Base-by-base conservation (phyloP, 1,140 invertebrate genomes). In the Charaxes varanes region DNA sequence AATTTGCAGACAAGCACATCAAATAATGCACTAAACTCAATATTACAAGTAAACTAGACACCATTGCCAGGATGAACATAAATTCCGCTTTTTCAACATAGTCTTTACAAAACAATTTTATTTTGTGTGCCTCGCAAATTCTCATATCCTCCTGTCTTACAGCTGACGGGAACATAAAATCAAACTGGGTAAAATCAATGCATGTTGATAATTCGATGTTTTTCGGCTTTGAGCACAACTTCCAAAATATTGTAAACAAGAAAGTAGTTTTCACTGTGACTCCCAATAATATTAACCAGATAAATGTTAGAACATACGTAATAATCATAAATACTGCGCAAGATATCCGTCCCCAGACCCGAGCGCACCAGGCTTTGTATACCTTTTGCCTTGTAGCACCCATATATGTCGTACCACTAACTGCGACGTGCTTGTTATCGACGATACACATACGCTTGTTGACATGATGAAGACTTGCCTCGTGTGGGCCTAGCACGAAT, bases 371-470 rank as follows among this genome's bases (percentile, higher is more conserved):
- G 13, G 95, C 94, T 58, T 93, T 89, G 76, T 98, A 99, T 4
- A 99, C 93, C 83, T 95, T 95, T 49, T 95, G 91, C 51, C 97
- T 88, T 3, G 97, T 99, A 27, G 95, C 94, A 46, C 97, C 97
- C n/a, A n/a, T n/a, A n/a, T n/a, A n/a, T n/a, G n/a, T n/a, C n/a
- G n/a, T n/a, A n/a, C n/a, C n/a, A n/a, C n/a, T n/a, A n/a, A n/a
- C n/a, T n/a, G n/a, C n/a, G n/a, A n/a, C n/a, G n/a, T n/a, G n/a
- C n/a, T n/a, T n/a, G n/a, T n/a, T n/a, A n/a, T n/a, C n/a, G n/a
- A n/a, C n/a, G n/a, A n/a, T n/a, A n/a, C n/a, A n/a, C n/a, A n/a
- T n/a, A n/a, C n/a, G n/a, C n/a, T n/a, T n/a, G n/a, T n/a, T n/a
- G n/a, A n/a, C n/a, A n/a, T n/a, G n/a, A n/a, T n/a, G n/a, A n/a